Conservation (phyloP, 2,797 vertebrate species). For the Cyclopterus lumpus region DNA sequence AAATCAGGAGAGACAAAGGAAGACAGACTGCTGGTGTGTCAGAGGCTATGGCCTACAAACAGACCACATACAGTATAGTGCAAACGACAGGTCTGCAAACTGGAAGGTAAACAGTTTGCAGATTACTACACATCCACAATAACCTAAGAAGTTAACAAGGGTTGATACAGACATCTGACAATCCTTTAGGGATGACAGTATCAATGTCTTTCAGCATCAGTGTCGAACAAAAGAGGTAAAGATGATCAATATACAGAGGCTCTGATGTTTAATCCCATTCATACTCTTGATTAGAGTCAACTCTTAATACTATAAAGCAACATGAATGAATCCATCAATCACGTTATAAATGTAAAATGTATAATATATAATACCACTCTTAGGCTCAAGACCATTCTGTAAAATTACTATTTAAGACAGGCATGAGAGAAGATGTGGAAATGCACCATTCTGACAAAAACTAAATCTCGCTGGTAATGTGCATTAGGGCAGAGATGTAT, state of each 20-base stretch:
- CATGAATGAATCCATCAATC: neutral
- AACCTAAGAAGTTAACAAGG: neutral
- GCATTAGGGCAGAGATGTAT: constrained; percentile 26
- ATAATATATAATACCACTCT: neutral
- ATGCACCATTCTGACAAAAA: constrained; percentile 18
- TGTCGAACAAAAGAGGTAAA: constrained; percentile 8
- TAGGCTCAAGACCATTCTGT: neutral
- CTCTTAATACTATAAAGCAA: neutral
- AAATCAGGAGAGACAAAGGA: neutral
- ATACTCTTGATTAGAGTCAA: neutral
- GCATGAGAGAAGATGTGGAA: constrained; percentile 17
- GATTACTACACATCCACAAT: constrained; percentile 10
- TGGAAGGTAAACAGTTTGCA: constrained; percentile 11
- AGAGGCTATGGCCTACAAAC: constrained; percentile 10
- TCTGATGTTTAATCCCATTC: constrained; percentile 12
- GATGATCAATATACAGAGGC: neutral
- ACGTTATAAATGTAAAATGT: neutral
- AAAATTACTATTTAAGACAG: neutral
- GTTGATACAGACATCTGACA: neutral
- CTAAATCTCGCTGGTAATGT: constrained; percentile 16
- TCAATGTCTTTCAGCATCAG: neutral
- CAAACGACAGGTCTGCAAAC: constrained; percentile 14
- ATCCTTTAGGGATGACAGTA: neutral
- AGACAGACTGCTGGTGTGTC: constrained; percentile 16
- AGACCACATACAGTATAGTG: constrained; percentile 2